Evolutionary conservation across 2,888 invertebrate species (phyloP).

Genomic region (Dusona sp.): DNA sequence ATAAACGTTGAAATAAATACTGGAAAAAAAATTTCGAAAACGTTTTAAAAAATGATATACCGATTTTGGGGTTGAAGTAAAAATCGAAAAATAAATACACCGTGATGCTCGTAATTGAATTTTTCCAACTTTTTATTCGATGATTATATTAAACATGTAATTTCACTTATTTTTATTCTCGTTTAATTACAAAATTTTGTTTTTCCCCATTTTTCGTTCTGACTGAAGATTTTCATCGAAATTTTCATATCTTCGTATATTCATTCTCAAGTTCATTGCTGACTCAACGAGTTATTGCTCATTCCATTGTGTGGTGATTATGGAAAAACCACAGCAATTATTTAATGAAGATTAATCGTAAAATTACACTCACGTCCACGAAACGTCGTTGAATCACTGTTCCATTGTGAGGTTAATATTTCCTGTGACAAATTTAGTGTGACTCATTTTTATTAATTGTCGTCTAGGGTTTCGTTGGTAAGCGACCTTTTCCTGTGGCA

Average conservation of each 20-base stretch:
- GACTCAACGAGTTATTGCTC: constrained; percentile 30
- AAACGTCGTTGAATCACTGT: constrained; percentile 27
- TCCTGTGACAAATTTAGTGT: constrained; percentile 40
- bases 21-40: background rate
- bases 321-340: constrained; percentile 43
- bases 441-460: constrained; percentile 30
- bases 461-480: constrained; percentile 10
- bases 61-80: background rate
- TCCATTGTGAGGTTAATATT: constrained; percentile 55
- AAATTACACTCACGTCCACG: constrained; percentile 62
- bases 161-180: too few species aligned
- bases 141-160: background rate
- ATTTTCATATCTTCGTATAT: background rate
- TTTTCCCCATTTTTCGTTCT: background rate
- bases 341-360: constrained; percentile 53
- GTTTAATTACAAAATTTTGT: background rate
- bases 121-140: background rate
- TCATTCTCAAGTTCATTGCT: constrained; percentile 11
- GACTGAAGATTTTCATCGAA: background rate
- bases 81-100: background rate
- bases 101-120: background rate
- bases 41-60: background rate
- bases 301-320: constrained; percentile 10
- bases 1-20: background rate
- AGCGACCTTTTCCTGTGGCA: background rate